Conservation (phyloP, 2,888 invertebrate species). For the Cryptosula pallasiana region DNA sequence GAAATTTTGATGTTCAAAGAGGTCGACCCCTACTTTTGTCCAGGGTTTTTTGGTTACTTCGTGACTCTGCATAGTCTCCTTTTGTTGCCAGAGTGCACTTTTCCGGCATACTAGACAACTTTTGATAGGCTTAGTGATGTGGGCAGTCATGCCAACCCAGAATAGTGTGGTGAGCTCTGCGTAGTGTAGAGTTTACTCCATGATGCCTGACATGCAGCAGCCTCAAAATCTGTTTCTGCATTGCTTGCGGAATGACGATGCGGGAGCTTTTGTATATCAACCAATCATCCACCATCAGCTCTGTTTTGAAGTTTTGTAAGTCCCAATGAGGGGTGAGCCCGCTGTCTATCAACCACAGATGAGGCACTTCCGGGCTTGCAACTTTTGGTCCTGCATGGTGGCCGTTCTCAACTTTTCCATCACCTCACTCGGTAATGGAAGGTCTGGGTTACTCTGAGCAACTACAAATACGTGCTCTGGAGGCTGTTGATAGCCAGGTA, state of each 20-base stretch:
- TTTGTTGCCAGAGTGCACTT: not conserved
- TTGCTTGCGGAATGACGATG: not conserved
- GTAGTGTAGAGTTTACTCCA: conserved; percentile 5
- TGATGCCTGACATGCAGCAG: not conserved
- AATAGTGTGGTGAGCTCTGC: not conserved
- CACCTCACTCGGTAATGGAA: not conserved
- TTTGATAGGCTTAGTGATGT: not conserved
- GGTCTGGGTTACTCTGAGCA: not conserved
- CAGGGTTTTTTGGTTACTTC: conserved; percentile 29
- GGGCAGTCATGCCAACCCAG: not conserved
- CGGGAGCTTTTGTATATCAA: not conserved
- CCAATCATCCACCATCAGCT: not conserved
- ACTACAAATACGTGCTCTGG: not conserved
- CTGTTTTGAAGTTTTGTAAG: not conserved
- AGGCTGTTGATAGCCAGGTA: not conserved
- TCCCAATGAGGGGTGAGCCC: not conserved
- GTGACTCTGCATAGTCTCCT: not conserved
- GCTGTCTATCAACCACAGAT: not conserved
- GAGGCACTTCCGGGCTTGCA: not conserved
- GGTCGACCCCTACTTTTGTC: conserved; percentile 29
- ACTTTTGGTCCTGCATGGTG: not conserved
- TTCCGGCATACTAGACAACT: not conserved
- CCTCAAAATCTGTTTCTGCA: not conserved
- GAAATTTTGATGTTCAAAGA: conserved; percentile 28
- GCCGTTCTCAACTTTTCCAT: not conserved